A percentile compares a stretch with the other conserved stretches of the same genome.
phyloP scores from a whole-genome alignment of 35 echinoderm and acorn worm genomes.

The Apostichopus japonicus region DNA sequence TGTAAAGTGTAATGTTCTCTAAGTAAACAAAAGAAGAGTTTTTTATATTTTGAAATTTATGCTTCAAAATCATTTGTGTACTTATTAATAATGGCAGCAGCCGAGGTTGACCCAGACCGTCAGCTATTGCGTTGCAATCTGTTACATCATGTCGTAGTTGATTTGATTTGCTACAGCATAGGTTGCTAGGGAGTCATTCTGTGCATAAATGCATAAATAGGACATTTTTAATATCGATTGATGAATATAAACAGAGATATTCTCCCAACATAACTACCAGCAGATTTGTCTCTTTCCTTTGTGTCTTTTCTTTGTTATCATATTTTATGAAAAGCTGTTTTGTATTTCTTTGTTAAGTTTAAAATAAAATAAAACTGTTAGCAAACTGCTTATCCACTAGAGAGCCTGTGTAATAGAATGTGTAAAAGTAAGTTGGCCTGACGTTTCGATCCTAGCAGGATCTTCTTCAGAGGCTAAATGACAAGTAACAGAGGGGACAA shows the following conservation, averaged over 20 bases:
- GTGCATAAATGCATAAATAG: not conserved
- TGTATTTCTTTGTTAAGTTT: too few species aligned
- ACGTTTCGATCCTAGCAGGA: too few species aligned
- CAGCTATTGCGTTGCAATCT: not conserved
- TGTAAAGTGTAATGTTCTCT: not conserved
- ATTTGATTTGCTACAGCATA: not conserved
- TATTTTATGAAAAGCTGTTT: too few species aligned
- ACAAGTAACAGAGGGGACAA: too few species aligned
- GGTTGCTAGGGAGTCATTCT: not conserved
- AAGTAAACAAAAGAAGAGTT: not conserved
- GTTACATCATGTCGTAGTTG: not conserved
- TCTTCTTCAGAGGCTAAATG: too few species aligned
- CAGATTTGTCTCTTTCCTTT: not conserved
- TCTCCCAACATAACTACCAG: not conserved
- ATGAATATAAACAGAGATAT: not conserved
- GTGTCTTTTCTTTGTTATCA: not conserved
- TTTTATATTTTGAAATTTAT: constrained; percentile 7
- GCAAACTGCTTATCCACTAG: too few species aligned
- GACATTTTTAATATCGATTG: not conserved
- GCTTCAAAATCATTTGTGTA: not conserved
- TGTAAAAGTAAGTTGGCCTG: too few species aligned
- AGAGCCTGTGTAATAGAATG: too few species aligned
- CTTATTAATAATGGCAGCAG: not conserved
- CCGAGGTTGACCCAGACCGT: not conserved
- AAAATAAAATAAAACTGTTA: too few species aligned